Evolutionary conservation across 2,888 invertebrate genomes (phyloP), one percentile per base, ranked within the genome.

Genomic region (Lumbricus terrestris): DNA sequence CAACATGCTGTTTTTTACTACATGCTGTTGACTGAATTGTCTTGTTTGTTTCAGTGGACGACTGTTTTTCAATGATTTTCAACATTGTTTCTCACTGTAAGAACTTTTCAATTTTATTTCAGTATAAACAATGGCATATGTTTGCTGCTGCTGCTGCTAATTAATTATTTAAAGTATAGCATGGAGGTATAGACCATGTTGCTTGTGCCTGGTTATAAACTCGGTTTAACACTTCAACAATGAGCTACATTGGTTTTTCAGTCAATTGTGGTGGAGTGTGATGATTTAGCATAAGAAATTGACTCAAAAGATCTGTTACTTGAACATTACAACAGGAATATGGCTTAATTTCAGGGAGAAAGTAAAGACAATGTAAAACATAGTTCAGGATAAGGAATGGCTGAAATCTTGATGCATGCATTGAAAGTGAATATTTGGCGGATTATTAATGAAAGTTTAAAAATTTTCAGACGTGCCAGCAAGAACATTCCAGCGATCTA

Each of bases 381-480:
- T 69, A 69, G 69, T 69, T 69, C 29, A 69, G 29, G n/a, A 69
- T 69, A 69, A 69, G 69, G 69, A 69, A n/a, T 69, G 11, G 16
- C 29, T n/a, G 13, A 69, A 69, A 69, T n/a, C n/a, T n/a, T n/a
- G 16, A 69, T 29, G 69, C 69, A n/a, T 69, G n/a, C 69, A 69
- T n/a, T n/a, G n/a, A 69, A n/a, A 69, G 29, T n/a, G 11, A n/a
- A n/a, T n/a, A 69, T 3, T n/a, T 69, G 69, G 11, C 13, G 47
- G 23, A 69, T 11, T 69, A 47, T 5, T 47, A 23, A 23, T 47
- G 23, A 8, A 34, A 33, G 16, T 85, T 85, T 85, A 29, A 37
- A 34, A n/a, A 35, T 85, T 34, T 85, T 85, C 85, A 85, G 85
- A 34, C 85, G 85, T 85, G 85, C 85, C 35, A 8, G 85, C n/a